A percentile compares a stretch with the other conserved stretches of the same genome.
phyloP scores from a whole-genome alignment of 2,888 invertebrate genomes.

The Drosophila putrida region DNA sequence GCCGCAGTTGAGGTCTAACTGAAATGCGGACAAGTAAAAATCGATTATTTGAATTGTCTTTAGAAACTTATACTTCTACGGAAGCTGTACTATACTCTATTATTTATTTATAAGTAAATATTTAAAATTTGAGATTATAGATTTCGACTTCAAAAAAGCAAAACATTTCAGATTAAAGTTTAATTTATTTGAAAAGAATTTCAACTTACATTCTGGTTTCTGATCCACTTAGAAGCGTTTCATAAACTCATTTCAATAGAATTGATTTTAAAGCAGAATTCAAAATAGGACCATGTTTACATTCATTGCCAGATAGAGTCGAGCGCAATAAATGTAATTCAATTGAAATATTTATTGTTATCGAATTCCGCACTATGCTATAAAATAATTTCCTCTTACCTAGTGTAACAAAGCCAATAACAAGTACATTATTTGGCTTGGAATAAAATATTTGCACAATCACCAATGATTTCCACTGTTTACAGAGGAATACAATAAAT shows the following conservation, averaged over 20 bases:
- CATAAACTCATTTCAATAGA: no score
- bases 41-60: not conserved
- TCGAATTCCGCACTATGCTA: conserved; percentile 6
- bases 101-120: not conserved
- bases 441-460: conserved; percentile 26
- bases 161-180: not conserved
- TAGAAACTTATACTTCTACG: not conserved
- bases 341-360: conserved; percentile 10
- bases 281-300: no score
- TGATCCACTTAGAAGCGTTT: no score
- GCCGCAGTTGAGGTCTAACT: not conserved
- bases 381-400: conserved; percentile 25
- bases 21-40: not conserved
- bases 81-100: not conserved
- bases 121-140: not conserved
- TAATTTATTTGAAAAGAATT: no score
- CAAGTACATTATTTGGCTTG: conserved; percentile 1
- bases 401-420: conserved; percentile 18
- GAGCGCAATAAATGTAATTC: not conserved
- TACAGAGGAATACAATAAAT: conserved; percentile 45
- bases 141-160: not conserved
- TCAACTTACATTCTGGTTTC: no score
- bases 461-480: conserved; percentile 31
- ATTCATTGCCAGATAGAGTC: not conserved
- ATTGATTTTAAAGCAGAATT: no score